Evolutionary conservation across 1,140 invertebrate species (phyloP).

Genomic region (Listronotus oregonensis): DNA sequence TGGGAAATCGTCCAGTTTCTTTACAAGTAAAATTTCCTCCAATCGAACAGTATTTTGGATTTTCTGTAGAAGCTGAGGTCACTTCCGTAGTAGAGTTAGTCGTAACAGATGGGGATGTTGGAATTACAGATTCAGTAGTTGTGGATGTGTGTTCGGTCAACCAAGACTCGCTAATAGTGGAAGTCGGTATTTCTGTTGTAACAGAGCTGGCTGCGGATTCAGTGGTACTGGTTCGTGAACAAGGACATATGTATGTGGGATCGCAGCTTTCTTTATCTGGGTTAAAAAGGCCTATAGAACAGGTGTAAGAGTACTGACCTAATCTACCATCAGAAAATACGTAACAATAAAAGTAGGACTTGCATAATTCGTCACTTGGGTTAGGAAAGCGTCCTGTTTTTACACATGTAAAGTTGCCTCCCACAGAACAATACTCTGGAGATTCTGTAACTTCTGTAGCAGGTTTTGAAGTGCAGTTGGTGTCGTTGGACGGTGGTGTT

Average conservation of each 20-base stretch:
- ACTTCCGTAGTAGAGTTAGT: background rate
- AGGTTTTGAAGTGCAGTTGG: background rate
- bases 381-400: slow-evolving; percentile 2
- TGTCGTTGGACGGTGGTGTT: too few relatives aligned
- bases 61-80: background rate
- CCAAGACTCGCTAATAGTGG: too few relatives aligned
- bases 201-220: too few relatives aligned
- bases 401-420: background rate
- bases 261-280: background rate
- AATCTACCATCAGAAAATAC: background rate
- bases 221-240: background rate
- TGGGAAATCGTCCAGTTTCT: slow-evolving; percentile 1
- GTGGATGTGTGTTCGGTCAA: too few relatives aligned
- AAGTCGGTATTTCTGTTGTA: too few relatives aligned
- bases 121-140: background rate
- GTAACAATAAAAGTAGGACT: slow-evolving; percentile 1
- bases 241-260: background rate
- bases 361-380: background rate
- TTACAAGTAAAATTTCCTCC: slow-evolving; percentile 5
- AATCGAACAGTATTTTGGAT: background rate
- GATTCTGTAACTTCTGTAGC: background rate
- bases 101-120: background rate
- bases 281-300: slow-evolving; percentile 1
- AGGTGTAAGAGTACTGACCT: background rate
- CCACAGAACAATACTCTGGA: background rate